Conservation (phyloP, 1,140 invertebrate genomes). For the Epicauta chinensis region DNA sequence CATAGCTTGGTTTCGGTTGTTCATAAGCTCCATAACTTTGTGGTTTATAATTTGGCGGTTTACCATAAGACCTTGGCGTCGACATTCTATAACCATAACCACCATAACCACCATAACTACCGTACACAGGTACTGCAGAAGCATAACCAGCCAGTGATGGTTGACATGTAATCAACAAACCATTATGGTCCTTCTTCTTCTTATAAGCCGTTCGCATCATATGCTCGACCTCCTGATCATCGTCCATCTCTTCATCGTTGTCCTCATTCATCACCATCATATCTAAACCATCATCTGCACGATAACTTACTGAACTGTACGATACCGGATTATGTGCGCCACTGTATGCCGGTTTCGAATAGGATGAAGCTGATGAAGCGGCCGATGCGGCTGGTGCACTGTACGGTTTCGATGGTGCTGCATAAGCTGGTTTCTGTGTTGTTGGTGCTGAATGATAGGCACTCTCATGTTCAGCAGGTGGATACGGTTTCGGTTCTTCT, state of each 20-base stretch:
- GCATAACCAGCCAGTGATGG: constrained; percentile 39
- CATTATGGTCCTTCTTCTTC: constrained; percentile 29
- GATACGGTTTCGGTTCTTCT: constrained; percentile 4
- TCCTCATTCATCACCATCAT: too few relatives aligned
- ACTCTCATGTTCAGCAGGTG: constrained; percentile 3
- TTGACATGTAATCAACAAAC: constrained; percentile 40
- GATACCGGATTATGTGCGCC: background rate
- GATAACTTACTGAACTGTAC: constrained; percentile 8
- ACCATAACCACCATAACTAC: constrained; percentile 8
- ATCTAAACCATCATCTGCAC: constrained; percentile 7
- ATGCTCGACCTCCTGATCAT: constrained; percentile 9
- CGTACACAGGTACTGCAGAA: background rate
- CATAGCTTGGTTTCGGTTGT: constrained; percentile 13
- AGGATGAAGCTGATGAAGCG: constrained; percentile 5
- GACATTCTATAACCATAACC: constrained; percentile 16
- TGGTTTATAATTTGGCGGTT: background rate
- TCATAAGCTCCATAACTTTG: constrained; percentile 1
- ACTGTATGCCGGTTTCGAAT: constrained; percentile 6
- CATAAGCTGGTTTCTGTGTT: constrained; percentile 8
- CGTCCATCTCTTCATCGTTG: constrained; percentile 13
- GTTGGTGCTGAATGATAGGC: constrained; percentile 7
- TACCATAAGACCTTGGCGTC: background rate
- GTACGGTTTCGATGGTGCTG: constrained; percentile 23
- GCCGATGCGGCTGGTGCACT: constrained; percentile 14
- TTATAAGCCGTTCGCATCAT: constrained; percentile 9